Evolutionary conservation across 1,140 invertebrate genomes (phyloP), one percentile per base, ranked within the genome.

Genomic region (Matsumurasca onukii): DNA sequence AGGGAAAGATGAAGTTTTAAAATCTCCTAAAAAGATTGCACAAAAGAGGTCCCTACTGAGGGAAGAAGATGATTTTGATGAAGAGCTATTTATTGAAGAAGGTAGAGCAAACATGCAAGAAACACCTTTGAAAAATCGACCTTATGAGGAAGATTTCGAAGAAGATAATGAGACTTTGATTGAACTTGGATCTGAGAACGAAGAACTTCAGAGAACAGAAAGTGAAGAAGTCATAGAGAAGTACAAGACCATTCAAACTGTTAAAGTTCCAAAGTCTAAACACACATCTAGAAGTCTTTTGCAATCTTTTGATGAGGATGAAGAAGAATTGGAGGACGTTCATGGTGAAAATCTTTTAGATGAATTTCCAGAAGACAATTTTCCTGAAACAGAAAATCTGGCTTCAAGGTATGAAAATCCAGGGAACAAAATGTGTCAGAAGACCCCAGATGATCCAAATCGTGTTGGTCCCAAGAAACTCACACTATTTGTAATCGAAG

Each of bases 141-240:
- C 29, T 49, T 20, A 15, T 22, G 2, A 39, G 27, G 31, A 66
- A 45, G 31, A 66, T 45, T 31, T 12, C 17, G 31, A 66, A 48
- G 31, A 45, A 48, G 48, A 66, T 49, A 49, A 24, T 27, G 64
- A 49, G 51, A 20, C 45, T 12, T 25, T 15, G 2, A 51, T 17
- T 17, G 30, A 31, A 34, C 1, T 17, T 24, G 29, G 22, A 25
- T 17, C 25, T 30, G 25, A 29, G 48, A 39, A 45, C 12, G 1
- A 45, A 3, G 31, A 24, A 1, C 20, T 31, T 25, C 15, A 34
- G 5, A 22, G 22, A 31, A 52, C 20, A 24, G 64, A 66, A 39
- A 49, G 39, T n/a, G 64, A 66, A 66, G 45, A 49, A 49, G 20
- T 29, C 24, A 31, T 29, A 22, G 45, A 66, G 29, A 66, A 66